These are phyloP conservation scores for Eremobia ochroleuca DNA, from an alignment of 2,888 invertebrate species.

Conservation along the genomic window DNA sequence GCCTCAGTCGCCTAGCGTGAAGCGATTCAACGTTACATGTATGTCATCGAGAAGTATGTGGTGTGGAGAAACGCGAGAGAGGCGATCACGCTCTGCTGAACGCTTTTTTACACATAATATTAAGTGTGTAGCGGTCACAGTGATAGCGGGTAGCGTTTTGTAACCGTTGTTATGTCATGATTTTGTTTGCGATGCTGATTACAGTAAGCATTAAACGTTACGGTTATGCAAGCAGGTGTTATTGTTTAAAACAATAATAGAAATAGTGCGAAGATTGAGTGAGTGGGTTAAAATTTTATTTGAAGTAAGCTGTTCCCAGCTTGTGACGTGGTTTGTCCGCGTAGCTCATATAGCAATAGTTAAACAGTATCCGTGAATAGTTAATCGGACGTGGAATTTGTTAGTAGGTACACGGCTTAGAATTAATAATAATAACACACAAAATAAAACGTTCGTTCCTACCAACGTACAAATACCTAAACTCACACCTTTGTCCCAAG, in stretches of 20 bases:
- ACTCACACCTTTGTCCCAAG: not conserved
- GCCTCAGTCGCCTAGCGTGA: slow-evolving; percentile 79
- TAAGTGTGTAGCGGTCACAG: slow-evolving; percentile 56
- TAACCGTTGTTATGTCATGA: slow-evolving; percentile 14
- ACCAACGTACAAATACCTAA: not conserved
- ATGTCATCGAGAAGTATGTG: slow-evolving; percentile 87
- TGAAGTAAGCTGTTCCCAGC: not conserved
- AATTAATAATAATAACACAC: not conserved
- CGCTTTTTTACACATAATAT: slow-evolving; percentile 79
- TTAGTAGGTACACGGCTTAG: not conserved
- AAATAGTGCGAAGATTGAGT: not conserved
- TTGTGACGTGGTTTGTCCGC: not conserved
- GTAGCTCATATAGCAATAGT: not conserved
- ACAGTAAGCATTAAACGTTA: not conserved
- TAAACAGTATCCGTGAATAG: not conserved
- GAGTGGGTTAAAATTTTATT: not conserved
- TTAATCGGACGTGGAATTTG: not conserved
- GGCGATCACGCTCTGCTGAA: slow-evolving; percentile 82
- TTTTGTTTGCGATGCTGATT: slow-evolving; percentile 10
- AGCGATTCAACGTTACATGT: slow-evolving; percentile 83
- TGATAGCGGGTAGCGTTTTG: slow-evolving; percentile 59
- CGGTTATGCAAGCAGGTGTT: not conserved
- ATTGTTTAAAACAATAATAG: not conserved
- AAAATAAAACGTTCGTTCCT: not conserved
- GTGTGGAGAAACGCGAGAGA: slow-evolving; percentile 88